A percentile compares a stretch with the other conserved stretches of the same genome.
Evolutionary conservation across 2,888 invertebrate species (phyloP).

Genomic region (Yponomeuta evonymella): DNA sequence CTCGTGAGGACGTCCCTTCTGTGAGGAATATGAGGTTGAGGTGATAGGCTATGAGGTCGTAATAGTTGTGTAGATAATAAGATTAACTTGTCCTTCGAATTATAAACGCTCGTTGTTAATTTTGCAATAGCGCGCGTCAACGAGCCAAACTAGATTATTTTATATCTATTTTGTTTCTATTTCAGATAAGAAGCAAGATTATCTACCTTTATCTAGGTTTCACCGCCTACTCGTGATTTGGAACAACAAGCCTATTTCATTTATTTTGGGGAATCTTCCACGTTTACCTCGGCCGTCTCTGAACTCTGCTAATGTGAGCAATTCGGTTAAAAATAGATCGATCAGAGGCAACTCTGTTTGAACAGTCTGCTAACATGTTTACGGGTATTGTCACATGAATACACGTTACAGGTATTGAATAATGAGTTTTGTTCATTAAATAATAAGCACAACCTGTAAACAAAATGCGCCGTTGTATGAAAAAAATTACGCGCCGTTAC

Average conservation of each 20-base stretch:
- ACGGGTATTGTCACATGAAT: not conserved
- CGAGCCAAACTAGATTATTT: not conserved
- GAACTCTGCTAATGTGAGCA: not conserved
- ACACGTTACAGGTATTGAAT: not conserved
- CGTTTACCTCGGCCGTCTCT: not conserved
- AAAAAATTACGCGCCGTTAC: no score
- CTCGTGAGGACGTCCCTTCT: no score
- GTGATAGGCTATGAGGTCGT: no score
- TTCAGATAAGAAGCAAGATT: constrained; percentile 9
- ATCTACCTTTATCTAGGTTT: not conserved
- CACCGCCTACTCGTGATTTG: not conserved
- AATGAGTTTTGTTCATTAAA: not conserved
- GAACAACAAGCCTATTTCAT: not conserved
- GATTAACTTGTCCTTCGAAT: no score
- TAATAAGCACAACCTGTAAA: not conserved
- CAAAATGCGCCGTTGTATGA: not conserved
- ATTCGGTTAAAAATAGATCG: not conserved
- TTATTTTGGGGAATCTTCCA: not conserved
- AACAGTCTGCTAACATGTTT: not conserved
- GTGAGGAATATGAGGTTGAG: no score
- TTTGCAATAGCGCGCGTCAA: no score
- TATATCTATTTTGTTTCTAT: not conserved
- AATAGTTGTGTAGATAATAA: no score
- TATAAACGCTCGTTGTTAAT: no score
- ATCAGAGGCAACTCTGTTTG: not conserved